Base-by-base conservation (phyloP, 1,140 invertebrate genomes). In the Heterodera carotae region DNA sequence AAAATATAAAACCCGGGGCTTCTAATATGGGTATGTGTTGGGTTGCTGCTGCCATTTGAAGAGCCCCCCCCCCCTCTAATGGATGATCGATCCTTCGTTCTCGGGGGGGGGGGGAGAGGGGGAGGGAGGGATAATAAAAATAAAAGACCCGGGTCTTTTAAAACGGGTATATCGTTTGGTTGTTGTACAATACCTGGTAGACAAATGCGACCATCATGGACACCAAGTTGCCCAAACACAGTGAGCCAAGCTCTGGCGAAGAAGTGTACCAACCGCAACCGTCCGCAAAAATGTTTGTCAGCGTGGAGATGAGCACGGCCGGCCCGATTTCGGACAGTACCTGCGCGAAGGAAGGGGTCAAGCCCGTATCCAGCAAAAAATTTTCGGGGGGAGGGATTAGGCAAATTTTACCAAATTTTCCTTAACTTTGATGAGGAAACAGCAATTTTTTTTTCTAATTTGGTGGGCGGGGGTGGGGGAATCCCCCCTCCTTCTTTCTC, bases 211-310 rank as follows among this genome's bases (percentile, higher is more conserved):
- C 75, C 64, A 84, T 78, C 84, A 86, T 86, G 53, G 82, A 80
- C n/a, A 79, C 60, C 82, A 88, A 75, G 67, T 87, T 86, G 53
- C 84, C 86, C 70, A 84, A 81, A 75, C 85, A 86, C 12, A 86
- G 75, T 60, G 85, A 59, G 5, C 84, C 85, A 74, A 86, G 87
- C 73, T 86, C 85, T 29, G 84, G 84, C 15, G 86, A 86, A 4
- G 80, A 82, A n/a, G 85, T 86, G 72, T 87, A 88, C 1, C 81
- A 78, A 31, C 85, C 85, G 6, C 87, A 84, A 22, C 77, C 70
- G 75, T 87, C 86, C 69, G 85, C 85, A 36, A 86, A 85, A 39
- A 88, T 81, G 69, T 86, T 86, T 12, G 85, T 86, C 66, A 86
- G 60, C n/a, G 81, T 81, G 29, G 85, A 87, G 66, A 86, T 86